These are phyloP conservation scores for Scatophagus argus DNA, from an alignment of 2,113 vertebrate genomes.

Conservation along the genomic window DNA sequence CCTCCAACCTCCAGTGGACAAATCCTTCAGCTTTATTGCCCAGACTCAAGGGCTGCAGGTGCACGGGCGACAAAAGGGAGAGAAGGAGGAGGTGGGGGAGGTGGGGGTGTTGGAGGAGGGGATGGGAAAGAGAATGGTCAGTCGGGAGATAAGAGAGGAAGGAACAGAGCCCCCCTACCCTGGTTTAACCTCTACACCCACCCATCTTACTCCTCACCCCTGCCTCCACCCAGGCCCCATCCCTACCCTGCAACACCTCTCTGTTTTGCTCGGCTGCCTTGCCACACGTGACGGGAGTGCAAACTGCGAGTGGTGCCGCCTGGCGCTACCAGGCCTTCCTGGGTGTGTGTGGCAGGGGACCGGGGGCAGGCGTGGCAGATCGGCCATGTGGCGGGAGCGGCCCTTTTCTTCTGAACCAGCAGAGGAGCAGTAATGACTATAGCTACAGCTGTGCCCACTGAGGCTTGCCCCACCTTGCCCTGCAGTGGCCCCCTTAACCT, in stretches of 20 bases:
- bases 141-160: slow-evolving; percentile 79
- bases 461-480: slow-evolving; percentile 64
- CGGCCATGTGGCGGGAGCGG: slow-evolving; percentile 68
- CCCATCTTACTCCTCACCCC: slow-evolving; percentile 46
- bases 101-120: slow-evolving; percentile 46
- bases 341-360: slow-evolving; percentile 61
- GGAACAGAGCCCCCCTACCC: slow-evolving; percentile 60
- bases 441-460: slow-evolving; percentile 78
- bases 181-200: slow-evolving; percentile 72
- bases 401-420: slow-evolving; percentile 73
- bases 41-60: slow-evolving; percentile 83
- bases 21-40: slow-evolving; percentile 84
- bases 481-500: slow-evolving; percentile 60
- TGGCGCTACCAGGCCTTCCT: slow-evolving; percentile 65
- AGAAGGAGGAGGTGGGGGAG: slow-evolving; percentile 13
- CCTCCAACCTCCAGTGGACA: slow-evolving; percentile 75
- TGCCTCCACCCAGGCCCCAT: neutral
- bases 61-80: slow-evolving; percentile 78
- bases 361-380: slow-evolving; percentile 60
- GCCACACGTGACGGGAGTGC: slow-evolving; percentile 59
- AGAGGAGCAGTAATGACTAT: slow-evolving; percentile 80
- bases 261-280: slow-evolving; percentile 49
- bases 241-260: slow-evolving; percentile 43
- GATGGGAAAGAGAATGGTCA: slow-evolving; percentile 76
- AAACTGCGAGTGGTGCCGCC: slow-evolving; percentile 61